phyloP scores from a whole-genome alignment of 2,113 vertebrate species.

The Sinosuthora webbiana region DNA sequence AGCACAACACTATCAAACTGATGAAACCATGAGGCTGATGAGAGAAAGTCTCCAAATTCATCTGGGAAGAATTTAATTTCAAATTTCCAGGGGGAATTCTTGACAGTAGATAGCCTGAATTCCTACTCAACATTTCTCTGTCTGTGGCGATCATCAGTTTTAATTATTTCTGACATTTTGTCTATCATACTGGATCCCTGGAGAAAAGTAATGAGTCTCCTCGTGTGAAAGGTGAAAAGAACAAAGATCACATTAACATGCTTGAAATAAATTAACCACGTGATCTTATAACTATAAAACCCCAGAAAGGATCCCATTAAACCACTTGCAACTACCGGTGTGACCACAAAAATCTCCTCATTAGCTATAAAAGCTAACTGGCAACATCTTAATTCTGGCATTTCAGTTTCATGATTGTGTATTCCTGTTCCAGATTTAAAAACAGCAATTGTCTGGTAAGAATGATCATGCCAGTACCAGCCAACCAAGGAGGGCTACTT shows the following conservation, averaged over 20 bases:
- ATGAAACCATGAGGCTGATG: neutral
- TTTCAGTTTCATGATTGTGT: neutral
- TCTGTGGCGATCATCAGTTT: neutral
- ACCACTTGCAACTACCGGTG: neutral
- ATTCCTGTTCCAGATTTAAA: neutral
- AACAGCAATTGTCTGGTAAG: neutral
- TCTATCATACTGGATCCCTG: constrained; percentile 19
- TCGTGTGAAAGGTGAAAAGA: constrained; percentile 24
- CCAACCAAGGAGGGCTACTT: neutral
- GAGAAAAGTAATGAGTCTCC: constrained; percentile 20
- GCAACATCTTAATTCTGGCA: constrained; percentile 1
- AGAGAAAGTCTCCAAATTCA: neutral
- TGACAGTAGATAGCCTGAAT: neutral
- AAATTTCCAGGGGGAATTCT: constrained; percentile 2
- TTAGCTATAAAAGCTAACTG: constrained; percentile 18
- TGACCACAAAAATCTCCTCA: constrained; percentile 20
- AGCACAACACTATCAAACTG: constrained; percentile 1
- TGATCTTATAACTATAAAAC: constrained; percentile 17
- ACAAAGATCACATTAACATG: neutral
- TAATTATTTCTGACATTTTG: constrained; percentile 64
- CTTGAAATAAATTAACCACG: constrained; percentile 30
- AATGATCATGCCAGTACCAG: neutral
- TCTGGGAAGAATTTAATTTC: neutral
- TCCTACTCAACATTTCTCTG: neutral
- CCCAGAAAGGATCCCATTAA: constrained; percentile 25